Evolutionary conservation across 1,140 invertebrate species (phyloP), one percentile per base, ranked within the genome.

Genomic region (Drosophila kepulauana): DNA sequence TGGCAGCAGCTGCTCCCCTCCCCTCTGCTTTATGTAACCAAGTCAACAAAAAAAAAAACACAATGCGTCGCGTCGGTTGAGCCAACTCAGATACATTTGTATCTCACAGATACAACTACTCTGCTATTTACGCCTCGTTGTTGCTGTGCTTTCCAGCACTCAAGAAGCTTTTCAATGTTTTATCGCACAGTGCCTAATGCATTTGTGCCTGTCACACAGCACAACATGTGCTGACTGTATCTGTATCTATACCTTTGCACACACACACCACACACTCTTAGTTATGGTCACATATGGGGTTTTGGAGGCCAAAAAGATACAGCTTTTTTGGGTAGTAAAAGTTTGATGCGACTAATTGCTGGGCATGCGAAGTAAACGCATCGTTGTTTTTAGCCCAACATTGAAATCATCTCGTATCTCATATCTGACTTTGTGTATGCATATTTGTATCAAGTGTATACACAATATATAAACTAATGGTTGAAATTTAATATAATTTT

Each of bases 21-120:
- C 52, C 66, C 35, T 25, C 20, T 71, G 49, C 49, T 41, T 85
- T 85, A 80, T 85, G 77, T 84, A 84, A 84, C 72, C 79, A 68
- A n/a, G 35, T 38, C 35, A 10, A 76, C 76, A 68, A 84, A 77
- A 81, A 79, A 73, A 73, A 73, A 67, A 84, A 76, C 7, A 79
- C 82, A 86, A 81, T 78, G 66, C 49, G 62, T 58, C 51, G 67
- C 30, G 62, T 63, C 51, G 67, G 13, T 56, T 59, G 67, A 58
- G 16, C 11, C 33, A 57, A 48, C 28, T 54, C 30, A 46, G 41
- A 43, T 33, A 65, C 46, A 30, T 64, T 33, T 48, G 46, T 73
- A 73, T 67, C 70, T 68, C 59, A 48, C 45, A 56, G 10, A 48
- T 25, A 57, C 51, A 35, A 16, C 6, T 35, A 33, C 25, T 20